Percentiles rank a stretch among this genome's conserved stretches.
phyloP scores from a whole-genome alignment of 1,140 invertebrate genomes.

The Mactra quadrangularis region DNA sequence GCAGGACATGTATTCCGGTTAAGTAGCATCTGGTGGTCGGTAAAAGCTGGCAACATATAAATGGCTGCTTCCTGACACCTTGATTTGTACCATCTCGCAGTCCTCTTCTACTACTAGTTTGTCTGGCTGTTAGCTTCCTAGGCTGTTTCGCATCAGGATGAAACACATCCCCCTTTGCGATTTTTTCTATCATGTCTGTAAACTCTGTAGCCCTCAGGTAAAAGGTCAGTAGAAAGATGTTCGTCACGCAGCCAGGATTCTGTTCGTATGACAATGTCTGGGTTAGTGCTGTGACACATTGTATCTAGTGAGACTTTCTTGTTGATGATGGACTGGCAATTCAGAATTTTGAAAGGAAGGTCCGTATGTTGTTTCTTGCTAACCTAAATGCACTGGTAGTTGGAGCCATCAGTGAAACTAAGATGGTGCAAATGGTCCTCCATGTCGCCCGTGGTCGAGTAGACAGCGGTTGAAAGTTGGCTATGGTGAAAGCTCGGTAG shows the following conservation, averaged over 20 bases:
- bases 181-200: slow-evolving; percentile 10
- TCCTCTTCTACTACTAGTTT: neutral
- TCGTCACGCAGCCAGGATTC: neutral
- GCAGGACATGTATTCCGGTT: neutral
- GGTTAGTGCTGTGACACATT: too few species aligned
- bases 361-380: too few species aligned
- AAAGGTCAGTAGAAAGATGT: neutral
- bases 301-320: too few species aligned
- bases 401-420: too few species aligned
- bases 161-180: neutral
- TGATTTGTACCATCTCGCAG: slow-evolving; percentile 6
- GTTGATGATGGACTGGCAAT: too few species aligned
- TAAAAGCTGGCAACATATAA: slow-evolving; percentile 1
- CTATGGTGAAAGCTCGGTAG: too few species aligned
- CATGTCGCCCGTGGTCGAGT: too few species aligned
- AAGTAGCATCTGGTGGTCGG: neutral
- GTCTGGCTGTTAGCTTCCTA: neutral
- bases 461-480: too few species aligned
- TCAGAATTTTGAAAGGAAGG: too few species aligned
- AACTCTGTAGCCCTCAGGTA: neutral
- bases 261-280: neutral
- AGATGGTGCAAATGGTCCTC: too few species aligned
- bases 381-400: too few species aligned
- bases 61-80: neutral
- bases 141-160: neutral